Evolutionary conservation across 1,140 invertebrate species (phyloP), one percentile per base, ranked within the genome.

Genomic region (Alviniconcha marisindica): DNA sequence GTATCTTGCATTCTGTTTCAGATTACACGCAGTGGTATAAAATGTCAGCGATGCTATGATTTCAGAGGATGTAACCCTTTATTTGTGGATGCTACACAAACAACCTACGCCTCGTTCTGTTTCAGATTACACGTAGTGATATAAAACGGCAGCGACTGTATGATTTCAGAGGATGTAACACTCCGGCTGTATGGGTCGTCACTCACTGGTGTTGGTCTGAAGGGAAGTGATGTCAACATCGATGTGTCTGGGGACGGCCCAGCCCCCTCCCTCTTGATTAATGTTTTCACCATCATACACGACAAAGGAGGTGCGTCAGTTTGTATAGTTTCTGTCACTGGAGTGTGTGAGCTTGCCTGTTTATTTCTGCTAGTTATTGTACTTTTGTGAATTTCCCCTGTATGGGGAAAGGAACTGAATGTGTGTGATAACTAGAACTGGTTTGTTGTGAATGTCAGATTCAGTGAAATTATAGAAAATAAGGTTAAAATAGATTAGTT

Each of bases 101-200:
- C n/a, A n/a, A n/a, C n/a, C n/a, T n/a, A n/a, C n/a, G n/a, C n/a
- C n/a, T n/a, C n/a, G n/a, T n/a, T n/a, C n/a, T n/a, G n/a, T n/a
- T n/a, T n/a, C n/a, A n/a, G n/a, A n/a, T n/a, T n/a, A n/a, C n/a
- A n/a, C n/a, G n/a, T n/a, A n/a, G n/a, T n/a, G n/a, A n/a, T n/a
- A n/a, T n/a, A n/a, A n/a, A n/a, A n/a, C n/a, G n/a, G n/a, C n/a
- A n/a, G n/a, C n/a, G n/a, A n/a, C n/a, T n/a, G n/a, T n/a, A n/a
- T n/a, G n/a, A n/a, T n/a, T 66, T 73, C 85, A 79, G 83, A 60
- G 88, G 91, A 88, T 73, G 77, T 91, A 18, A 87, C 79, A 10
- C 77, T 92, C 31, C 44, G 84, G 24, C 69, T 93, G 81, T 93
- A 91, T 86, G 93, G 93, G 1, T 93, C 92, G 7, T 90, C 91